A percentile compares a stretch with the other conserved stretches of the same genome.
Evolutionary conservation across 2,113 vertebrate genomes (phyloP).

Genomic region (Elanus axillaris): DNA sequence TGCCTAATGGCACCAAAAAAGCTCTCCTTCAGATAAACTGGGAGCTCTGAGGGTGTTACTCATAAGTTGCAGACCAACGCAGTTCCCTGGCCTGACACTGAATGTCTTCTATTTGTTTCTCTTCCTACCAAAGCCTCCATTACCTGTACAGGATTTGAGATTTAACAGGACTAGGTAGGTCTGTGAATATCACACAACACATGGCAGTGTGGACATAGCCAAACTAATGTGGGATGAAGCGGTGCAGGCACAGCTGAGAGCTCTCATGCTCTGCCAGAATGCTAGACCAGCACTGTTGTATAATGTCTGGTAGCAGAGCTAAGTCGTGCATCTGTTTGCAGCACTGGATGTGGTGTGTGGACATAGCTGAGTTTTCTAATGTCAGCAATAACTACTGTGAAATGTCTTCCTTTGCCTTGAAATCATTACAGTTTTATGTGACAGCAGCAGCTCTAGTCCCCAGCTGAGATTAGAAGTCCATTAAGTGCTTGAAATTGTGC

Average conservation of each 20-base stretch:
- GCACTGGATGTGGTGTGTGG: background rate
- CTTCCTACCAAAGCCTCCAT: background rate
- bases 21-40: background rate
- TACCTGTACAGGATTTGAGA: background rate
- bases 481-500: background rate
- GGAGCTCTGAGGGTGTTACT: background rate
- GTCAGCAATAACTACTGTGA: background rate
- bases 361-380: background rate
- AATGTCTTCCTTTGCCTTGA: conserved; percentile 10
- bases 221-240: fast-evolving
- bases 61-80: background rate
- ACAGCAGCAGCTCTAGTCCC: background rate
- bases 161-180: background rate
- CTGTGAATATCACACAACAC: background rate
- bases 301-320: background rate
- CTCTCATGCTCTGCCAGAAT: background rate
- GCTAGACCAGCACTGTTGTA: background rate
- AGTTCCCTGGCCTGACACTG: background rate
- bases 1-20: background rate
- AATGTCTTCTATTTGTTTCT: background rate
- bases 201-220: background rate
- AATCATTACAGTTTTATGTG: background rate
- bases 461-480: conserved; percentile 8
- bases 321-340: fast-evolving
- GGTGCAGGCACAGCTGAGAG: background rate